These are phyloP conservation scores for Cervus canadensis DNA, from an alignment of 2,113 vertebrate genomes.

Conservation along the genomic window DNA sequence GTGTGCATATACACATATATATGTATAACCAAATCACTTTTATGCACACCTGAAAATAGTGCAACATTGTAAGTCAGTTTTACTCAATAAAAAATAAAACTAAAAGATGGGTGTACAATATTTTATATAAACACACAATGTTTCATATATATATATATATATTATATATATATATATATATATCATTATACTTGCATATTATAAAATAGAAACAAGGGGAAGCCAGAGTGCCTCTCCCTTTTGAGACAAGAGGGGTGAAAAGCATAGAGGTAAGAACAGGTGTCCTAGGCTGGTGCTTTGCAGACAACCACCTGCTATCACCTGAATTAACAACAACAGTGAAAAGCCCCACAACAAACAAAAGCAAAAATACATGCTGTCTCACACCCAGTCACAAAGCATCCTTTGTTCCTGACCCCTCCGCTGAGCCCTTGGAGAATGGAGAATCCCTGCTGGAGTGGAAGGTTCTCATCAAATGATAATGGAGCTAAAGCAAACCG, in stretches of 20 bases:
- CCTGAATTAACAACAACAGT: background rate
- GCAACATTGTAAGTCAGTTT: background rate
- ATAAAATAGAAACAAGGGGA: background rate
- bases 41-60: background rate
- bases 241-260: background rate
- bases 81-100: background rate
- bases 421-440: background rate
- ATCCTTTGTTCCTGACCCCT: background rate
- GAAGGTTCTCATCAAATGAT: background rate
- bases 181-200: background rate
- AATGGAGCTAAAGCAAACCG: background rate
- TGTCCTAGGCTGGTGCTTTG: background rate
- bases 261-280: background rate
- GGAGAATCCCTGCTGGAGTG: background rate
- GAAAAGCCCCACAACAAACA: background rate
- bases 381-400: background rate
- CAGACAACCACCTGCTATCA: background rate
- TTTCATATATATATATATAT: background rate
- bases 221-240: fast-evolving
- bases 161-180: no score
- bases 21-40: background rate
- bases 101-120: background rate
- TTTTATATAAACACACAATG: background rate
- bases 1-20: background rate
- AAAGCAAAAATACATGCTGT: background rate